Percentiles rank a stretch among this genome's conserved stretches.
phyloP scores from a whole-genome alignment of 2,888 invertebrate species.

The Eucera pruinosa region DNA sequence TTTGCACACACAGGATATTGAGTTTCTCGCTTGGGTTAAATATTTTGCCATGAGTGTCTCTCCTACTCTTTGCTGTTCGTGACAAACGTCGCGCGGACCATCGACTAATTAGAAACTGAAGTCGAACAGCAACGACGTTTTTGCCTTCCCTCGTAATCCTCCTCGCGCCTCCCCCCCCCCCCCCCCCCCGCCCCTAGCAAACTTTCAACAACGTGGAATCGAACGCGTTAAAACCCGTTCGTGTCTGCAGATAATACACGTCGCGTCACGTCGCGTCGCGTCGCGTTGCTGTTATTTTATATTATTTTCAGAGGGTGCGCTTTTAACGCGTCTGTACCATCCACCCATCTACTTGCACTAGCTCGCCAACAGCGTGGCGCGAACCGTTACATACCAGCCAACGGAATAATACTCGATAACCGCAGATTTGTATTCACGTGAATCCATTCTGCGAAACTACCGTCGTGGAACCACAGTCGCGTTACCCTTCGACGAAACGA shows the following conservation, averaged over 20 bases:
- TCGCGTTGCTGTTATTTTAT: slow-evolving; percentile 20
- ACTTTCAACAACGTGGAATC: too few relatives aligned
- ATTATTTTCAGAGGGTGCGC: slow-evolving; percentile 27
- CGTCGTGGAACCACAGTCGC: slow-evolving; percentile 28
- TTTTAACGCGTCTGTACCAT: slow-evolving; percentile 49
- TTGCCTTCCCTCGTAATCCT: too few relatives aligned
- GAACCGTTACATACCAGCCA: background rate
- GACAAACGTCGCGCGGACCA: slow-evolving; percentile 28
- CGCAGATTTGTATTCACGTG: slow-evolving; percentile 57
- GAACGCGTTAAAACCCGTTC: slow-evolving; percentile 27
- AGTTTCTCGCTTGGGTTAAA: too few relatives aligned
- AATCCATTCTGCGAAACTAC: slow-evolving; percentile 47
- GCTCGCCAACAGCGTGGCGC: background rate
- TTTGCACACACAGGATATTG: too few relatives aligned
- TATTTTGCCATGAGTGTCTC: too few relatives aligned
- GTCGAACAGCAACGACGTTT: slow-evolving; percentile 13
- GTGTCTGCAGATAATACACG: too few relatives aligned
- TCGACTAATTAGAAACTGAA: slow-evolving; percentile 61
- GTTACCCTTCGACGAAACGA: slow-evolving; percentile 28
- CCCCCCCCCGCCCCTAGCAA: too few relatives aligned
- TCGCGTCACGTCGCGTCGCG: background rate
- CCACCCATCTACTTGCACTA: background rate
- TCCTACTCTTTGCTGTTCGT: too few relatives aligned
- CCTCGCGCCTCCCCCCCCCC: too few relatives aligned
- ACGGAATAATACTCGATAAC: slow-evolving; percentile 60